Evolutionary conservation across 2,113 vertebrate genomes (phyloP), one percentile per base, ranked within the genome.

Genomic region (Hyperopisus bebe): DNA sequence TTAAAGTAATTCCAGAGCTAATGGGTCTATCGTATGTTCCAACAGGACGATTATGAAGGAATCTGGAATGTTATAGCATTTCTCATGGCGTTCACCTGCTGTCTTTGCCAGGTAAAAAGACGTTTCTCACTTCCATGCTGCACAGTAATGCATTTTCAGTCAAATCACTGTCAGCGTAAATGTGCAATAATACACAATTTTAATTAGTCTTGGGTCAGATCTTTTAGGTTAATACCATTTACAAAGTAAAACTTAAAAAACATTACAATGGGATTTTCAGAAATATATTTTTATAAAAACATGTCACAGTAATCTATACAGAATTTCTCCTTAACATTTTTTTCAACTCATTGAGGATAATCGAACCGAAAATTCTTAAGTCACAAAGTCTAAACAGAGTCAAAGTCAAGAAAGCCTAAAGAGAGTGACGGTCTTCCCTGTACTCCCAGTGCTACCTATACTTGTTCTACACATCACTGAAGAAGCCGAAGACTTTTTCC

Each of bases 21-120:
- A 80, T 80, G 35, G 35, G 35, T 39, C 5, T 13, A 39, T 74
- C 27, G 17, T 80, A 19, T 42, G 5, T 80, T 42, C 74, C 74
- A 80, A 80, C 91, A 99, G 98, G 97, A 99, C 70, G 97, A 98
- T 91, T 96, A 94, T 2, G 97, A 98, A 91, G 95, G 96, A 88
- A 91, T 97, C 87, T 97, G 97, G 92, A 98, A 97, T n/a, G 96
- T 98, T 21, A 90, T 97, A 87, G 97, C 98, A 35, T 99, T 99
- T 95, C 93, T 99, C 0, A 89, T 97, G 89, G 97, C 97, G 62
- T 99, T 99, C 90, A 88, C 96, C 89, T 97, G 97, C 94, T 98
- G 97, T 92, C 93, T 97, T 90, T 95, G 95, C 86, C 98, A 98
- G 97, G 98, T 99, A 95, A 70, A 93, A 80, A 89, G 80, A 4